Base-by-base conservation (phyloP, 2,797 vertebrate species). In the Aphelocoma californica region DNA sequence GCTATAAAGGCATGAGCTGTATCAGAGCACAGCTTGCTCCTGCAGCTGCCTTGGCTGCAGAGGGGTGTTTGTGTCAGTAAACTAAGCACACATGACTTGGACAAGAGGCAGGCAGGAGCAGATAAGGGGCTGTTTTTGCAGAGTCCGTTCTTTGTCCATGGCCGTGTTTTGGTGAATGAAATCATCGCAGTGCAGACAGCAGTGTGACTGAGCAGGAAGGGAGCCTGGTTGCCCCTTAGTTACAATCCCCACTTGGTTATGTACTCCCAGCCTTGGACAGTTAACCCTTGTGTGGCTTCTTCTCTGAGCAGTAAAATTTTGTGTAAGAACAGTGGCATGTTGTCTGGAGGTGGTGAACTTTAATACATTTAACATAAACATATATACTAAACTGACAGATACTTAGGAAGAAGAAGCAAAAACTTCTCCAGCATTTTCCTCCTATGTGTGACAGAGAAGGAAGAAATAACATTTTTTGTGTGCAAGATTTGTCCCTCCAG, bases 41-140 rank as follows among this genome's bases (percentile, higher is more conserved):
- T 86, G 94, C 89, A 96, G 95, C 95, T 95, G 93, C 92, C 83
- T 92, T 92, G 91, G 95, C 88, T 94, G 93, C 79, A 74, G 88
- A 44, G 64, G 86, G 84, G 78, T 94, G 88, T 97, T 96, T 94
- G 78, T 97, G 96, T 95, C 94, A 89, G 80, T 77, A 81, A 92
- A 81, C 91, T 96, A 95, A 96, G 95, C 95, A 83, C 90, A 96
- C 92, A 95, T 95, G 94, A 42, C 94, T 96, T 82, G 96, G 94
- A 95, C 81, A 92, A 95, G 96, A 96, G 93, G 96, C 96, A 93
- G 96, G 96, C 96, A 90, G 93, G 53, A 94, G 95, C 81, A 96
- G 96, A 97, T 97, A 97, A 95, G 93, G 67, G 86, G 74, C 93
- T 96, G 96, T 96, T 97, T 96, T 96, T 66, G 88, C 86, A 90